Conservation (phyloP, 2,797 vertebrate species). For the Schizothorax lantsangensis region DNA sequence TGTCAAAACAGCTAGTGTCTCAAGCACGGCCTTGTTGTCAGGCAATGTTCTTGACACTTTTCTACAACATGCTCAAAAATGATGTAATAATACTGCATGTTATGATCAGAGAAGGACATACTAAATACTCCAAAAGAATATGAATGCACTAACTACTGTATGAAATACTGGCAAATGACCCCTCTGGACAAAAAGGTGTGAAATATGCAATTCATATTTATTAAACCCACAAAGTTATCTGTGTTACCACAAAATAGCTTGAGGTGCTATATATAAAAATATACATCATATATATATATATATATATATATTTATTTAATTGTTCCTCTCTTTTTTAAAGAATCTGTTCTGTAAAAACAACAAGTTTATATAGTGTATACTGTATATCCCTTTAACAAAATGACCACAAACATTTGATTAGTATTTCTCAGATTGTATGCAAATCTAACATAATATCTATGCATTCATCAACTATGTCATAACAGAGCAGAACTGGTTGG, state of each 20-base stretch:
- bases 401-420: conserved; percentile 47
- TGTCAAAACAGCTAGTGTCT: not conserved
- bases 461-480: conserved; percentile 48
- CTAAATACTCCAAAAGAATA: conserved; percentile 21
- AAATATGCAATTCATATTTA: conserved; percentile 57
- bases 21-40: not conserved
- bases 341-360: conserved; percentile 74
- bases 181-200: conserved; percentile 24
- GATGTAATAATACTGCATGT: not conserved
- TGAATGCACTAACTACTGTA: conserved; percentile 13
- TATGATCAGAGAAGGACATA: not conserved
- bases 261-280: conserved; percentile 78
- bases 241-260: conserved; percentile 80
- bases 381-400: conserved; percentile 33
- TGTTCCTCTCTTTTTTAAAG: conserved; percentile 71
- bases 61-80: conserved; percentile 7
- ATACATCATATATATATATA: conserved; percentile 68
- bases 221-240: conserved; percentile 74
- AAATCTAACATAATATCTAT: conserved; percentile 41
- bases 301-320: conserved; percentile 68
- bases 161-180: conserved; percentile 49
- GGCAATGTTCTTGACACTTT: not conserved
- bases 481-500: conserved; percentile 27
- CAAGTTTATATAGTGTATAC: conserved; percentile 40
- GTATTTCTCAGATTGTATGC: conserved; percentile 42